Base-by-base conservation (phyloP, 2,113 vertebrate genomes). In the Daubentonia madagascariensis region DNA sequence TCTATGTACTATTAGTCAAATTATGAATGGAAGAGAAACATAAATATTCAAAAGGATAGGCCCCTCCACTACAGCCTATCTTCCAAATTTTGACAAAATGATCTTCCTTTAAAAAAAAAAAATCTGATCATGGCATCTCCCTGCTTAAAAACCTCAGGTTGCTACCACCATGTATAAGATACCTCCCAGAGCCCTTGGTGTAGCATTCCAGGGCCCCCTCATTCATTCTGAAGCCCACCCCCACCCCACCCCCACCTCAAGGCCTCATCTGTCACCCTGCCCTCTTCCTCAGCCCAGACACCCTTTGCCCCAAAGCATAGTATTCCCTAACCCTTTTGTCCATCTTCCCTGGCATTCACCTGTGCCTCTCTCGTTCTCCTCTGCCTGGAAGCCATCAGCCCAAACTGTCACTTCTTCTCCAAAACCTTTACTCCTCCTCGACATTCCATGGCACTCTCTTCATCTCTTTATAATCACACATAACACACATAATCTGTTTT, bases 1-100 rank as follows among this genome's bases (percentile, higher is more conserved):
- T 57, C 40, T 68, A 4, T 40, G 37, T 78, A 40, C 13, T 83
- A 32, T 67, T 73, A 90, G 32, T 72, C 73, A 73, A 78, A 79
- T 91, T 91, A 86, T 8, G 7, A 86, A 73, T 57, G 43, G 57
- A 81, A 94, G 48, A 52, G 20, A 92, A 67, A 76, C 40, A 28
- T n/a, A 94, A 90, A 76, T 40, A 48, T n/a, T 67, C 28, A 25
- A 28, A 93, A 65, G 6, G 61, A 35, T n/a, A 92, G 16, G 14
- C 40, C 9, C 23, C 13, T 96, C 54, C 25, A 13, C 43, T 32
- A 23, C 3, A 76, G n/a, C n/a, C 32, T 59, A 17, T 30, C 89
- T 65, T 68, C 50, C 28, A 32, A 83, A 80, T 86, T 95, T 37
- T 68, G 35, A 54, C 48, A 70, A 83, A 94, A 63, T 95, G 18